Percentiles rank a stretch among this genome's conserved stretches.
Evolutionary conservation across 2,113 vertebrate genomes (phyloP).

Genomic region (Prionailurus bengalensis): DNA sequence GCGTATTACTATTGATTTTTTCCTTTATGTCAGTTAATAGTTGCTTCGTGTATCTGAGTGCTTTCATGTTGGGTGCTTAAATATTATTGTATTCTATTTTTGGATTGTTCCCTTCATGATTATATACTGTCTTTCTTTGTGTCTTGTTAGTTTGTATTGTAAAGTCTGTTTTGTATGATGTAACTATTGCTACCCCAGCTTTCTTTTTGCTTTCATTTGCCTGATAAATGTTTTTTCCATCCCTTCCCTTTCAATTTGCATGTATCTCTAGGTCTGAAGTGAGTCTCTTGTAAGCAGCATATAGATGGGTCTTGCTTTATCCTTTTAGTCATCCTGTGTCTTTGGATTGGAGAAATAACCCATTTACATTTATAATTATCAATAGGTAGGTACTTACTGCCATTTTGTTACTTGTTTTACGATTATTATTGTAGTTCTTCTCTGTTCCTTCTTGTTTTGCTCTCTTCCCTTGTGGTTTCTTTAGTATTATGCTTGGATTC

Average conservation of each 20-base stretch:
- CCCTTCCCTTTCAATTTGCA: background rate
- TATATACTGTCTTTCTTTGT: background rate
- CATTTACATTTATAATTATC: background rate
- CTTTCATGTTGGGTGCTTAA: background rate
- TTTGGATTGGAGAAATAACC: background rate
- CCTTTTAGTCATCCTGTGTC: background rate
- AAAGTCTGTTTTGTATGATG: background rate
- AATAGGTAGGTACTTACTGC: background rate
- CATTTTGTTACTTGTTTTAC: background rate
- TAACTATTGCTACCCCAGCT: background rate
- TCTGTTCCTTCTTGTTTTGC: background rate
- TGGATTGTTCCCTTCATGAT: background rate
- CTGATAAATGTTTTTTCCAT: background rate
- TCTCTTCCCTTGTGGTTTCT: background rate
- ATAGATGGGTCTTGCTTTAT: background rate
- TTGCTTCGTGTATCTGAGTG: background rate
- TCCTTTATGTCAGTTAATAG: background rate
- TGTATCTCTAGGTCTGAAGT: background rate
- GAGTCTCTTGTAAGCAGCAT: background rate
- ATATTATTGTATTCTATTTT: background rate
- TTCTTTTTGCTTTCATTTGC: background rate
- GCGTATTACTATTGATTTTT: background rate
- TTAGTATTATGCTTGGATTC: background rate
- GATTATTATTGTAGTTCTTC: background rate
- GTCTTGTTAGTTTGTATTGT: background rate